phyloP scores from a whole-genome alignment of 2,113 vertebrate genomes.

The Hyperopisus bebe region DNA sequence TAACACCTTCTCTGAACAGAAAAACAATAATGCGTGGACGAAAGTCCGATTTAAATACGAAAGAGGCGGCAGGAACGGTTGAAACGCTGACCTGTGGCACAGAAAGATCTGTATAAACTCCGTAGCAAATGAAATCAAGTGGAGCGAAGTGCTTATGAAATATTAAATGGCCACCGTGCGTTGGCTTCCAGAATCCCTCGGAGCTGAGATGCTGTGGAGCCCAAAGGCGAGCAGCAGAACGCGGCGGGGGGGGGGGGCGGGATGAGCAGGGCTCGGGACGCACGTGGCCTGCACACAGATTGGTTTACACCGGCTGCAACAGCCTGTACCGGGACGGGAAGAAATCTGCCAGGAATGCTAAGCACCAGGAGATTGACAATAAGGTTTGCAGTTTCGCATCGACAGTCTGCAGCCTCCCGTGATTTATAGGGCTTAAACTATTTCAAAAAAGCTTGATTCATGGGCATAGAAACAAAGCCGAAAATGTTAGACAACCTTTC shows the following conservation, averaged over 20 bases:
- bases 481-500: background rate
- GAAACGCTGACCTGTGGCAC: background rate
- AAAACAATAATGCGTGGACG: background rate
- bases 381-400: background rate
- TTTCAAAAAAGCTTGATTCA: background rate
- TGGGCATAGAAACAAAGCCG: background rate
- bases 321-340: background rate
- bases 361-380: background rate
- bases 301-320: background rate
- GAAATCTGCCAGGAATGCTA: background rate
- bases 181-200: background rate
- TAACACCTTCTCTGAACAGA: background rate
- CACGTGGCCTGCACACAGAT: constrained; percentile 1
- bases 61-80: background rate
- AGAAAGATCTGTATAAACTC: background rate
- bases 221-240: background rate
- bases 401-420: background rate
- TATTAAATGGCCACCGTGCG: background rate
- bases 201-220: background rate
- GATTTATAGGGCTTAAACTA: background rate
- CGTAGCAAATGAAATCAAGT: background rate
- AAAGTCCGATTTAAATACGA: background rate
- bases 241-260: background rate
- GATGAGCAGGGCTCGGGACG: background rate
- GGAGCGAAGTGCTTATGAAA: background rate